phyloP scores from a whole-genome alignment of 2,888 invertebrate genomes.

The Phyllotreta striolata region DNA sequence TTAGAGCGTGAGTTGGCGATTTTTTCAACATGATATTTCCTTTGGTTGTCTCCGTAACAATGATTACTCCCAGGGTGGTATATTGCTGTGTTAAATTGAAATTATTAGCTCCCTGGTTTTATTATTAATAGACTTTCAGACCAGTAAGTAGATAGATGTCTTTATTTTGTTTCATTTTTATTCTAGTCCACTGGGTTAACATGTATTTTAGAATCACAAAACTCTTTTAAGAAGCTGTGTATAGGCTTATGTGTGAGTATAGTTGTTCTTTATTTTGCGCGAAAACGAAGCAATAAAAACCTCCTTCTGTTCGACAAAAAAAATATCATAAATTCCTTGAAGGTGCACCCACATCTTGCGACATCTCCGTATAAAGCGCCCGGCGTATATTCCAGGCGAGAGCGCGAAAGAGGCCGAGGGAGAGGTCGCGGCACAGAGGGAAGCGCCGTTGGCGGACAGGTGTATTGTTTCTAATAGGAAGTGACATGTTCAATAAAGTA shows the following conservation, averaged over 20 bases:
- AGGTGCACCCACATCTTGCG: too few relatives aligned
- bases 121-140: conserved; percentile 1
- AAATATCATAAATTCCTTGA: too few relatives aligned
- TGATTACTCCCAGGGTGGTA: conserved; percentile 6
- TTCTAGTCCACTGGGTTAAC: too few relatives aligned
- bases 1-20: conserved; percentile 10
- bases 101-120: conserved; percentile 7
- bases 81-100: conserved; percentile 10
- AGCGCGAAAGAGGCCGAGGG: conserved; percentile 1
- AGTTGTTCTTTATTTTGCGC: too few relatives aligned
- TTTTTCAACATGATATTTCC: conserved; percentile 11
- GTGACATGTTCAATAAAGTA: conserved; percentile 64
- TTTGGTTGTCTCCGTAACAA: conserved; percentile 10
- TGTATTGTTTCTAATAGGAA: conserved; percentile 63
- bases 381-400: too few relatives aligned
- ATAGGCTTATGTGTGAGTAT: too few relatives aligned
- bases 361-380: too few relatives aligned
- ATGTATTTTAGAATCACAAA: too few relatives aligned
- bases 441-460: conserved; percentile 52
- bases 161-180: conserved; percentile 1
- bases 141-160: neutral
- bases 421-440: conserved; percentile 40
- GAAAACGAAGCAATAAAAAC: too few relatives aligned
- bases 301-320: too few relatives aligned
- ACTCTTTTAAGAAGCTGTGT: too few relatives aligned